phyloP scores from a whole-genome alignment of 2,888 invertebrate species.

The Aspidapion aeneum region DNA sequence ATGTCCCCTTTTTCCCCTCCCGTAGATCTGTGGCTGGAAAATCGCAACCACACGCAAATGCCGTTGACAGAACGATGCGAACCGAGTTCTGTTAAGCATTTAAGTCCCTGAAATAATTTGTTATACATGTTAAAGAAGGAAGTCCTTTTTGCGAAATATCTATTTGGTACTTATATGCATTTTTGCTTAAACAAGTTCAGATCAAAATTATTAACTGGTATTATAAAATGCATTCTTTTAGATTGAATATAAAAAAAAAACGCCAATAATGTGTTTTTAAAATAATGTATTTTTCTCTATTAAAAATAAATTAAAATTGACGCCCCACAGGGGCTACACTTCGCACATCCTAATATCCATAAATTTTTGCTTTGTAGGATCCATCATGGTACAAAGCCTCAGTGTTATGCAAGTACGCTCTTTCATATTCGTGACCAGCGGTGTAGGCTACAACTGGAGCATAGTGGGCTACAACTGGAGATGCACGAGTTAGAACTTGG shows the following conservation, averaged over 20 bases:
- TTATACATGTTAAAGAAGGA: too few relatives aligned
- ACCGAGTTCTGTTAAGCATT: background rate
- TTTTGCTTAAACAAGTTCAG: too few relatives aligned
- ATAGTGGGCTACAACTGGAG: constrained; percentile 12
- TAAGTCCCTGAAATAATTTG: background rate
- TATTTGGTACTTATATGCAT: too few relatives aligned
- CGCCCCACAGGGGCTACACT: background rate
- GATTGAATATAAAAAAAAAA: too few relatives aligned
- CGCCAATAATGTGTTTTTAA: too few relatives aligned
- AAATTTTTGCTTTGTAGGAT: constrained; percentile 28
- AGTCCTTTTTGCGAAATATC: background rate
- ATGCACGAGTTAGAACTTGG: background rate
- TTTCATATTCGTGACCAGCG: constrained; percentile 11
- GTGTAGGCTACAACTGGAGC: constrained; percentile 12
- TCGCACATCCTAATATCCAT: constrained; percentile 12
- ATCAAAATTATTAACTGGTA: too few relatives aligned
- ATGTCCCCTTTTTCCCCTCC: too few relatives aligned
- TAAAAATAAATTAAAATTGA: background rate
- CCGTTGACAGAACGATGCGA: background rate
- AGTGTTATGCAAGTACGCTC: constrained; percentile 26
- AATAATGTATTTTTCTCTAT: too few relatives aligned
- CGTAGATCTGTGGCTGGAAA: too few relatives aligned
- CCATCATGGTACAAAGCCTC: constrained; percentile 32
- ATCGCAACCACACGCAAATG: background rate
- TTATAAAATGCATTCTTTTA: too few relatives aligned